Base-by-base conservation (phyloP, 2,797 vertebrate species). In the Clarias laeviceps region DNA sequence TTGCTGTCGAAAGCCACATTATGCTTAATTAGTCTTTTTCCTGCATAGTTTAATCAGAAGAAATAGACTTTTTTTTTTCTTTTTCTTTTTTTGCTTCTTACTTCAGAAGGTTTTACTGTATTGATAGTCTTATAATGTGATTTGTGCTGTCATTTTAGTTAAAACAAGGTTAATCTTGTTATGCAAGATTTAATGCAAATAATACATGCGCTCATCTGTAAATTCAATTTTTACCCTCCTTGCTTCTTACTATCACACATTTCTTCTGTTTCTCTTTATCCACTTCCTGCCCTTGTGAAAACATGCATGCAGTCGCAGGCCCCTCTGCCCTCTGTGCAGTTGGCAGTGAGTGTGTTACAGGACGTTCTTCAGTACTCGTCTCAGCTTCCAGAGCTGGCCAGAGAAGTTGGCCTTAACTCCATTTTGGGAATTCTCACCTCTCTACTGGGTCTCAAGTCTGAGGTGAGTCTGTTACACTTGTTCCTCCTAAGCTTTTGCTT, bases 341-440 rank as follows among this genome's bases (percentile, higher is more conserved):
- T 98, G 77, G 96, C 97, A 0, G 96, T 97, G 45, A 94, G 91
- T 20, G 91, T 97, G 17, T 92, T 98, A 62, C 95, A 91, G 73
- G 96, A 98, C 69, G 88, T 98, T 29, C 94, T 98, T 8, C 95
- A 94, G 66, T 97, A 96, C 9, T 97, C 97, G 0, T 93, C 95
- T 78, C 97, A 97, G 88, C 91, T 97, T 4, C 93, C 97, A 0
- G 93, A 96, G 65, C 92, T 98, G 32, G 94, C 96, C 50, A 91
- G 97, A 59, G 97, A 98, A 88, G 96, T 98, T 5, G 95, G 96
- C 69, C 95, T 96, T 80, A 97, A 97, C 93, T 97, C 95, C 82
- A 92, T 97, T 82, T 96, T 97, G 11, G 97, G 97, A 5, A 95
- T 97, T 72, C 95, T 98, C 1, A 97, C 97, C 0, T 97, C 97